Base-by-base conservation (phyloP, 2,113 vertebrate genomes). In the Cacatua alba region DNA sequence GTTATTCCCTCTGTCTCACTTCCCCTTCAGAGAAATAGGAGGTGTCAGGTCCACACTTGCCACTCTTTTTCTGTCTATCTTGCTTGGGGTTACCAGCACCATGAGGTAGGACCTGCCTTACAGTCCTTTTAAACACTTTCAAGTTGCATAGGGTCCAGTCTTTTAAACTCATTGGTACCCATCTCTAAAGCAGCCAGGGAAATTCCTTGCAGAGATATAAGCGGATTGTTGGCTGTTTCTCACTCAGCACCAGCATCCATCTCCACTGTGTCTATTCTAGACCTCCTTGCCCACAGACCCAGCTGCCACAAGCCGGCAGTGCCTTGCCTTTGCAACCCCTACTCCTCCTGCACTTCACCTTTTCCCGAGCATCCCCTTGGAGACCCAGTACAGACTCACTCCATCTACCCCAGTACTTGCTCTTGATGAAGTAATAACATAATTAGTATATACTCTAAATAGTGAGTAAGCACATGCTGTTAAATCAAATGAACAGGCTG, bases 1-100 rank as follows among this genome's bases (percentile, higher is more conserved):
- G 28, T 92, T 90, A 80, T 49, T 86, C 69, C n/a, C 60, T 70
- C 44, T 53, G 41, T 65, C 64, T 94, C 85, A 83, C 71, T 96
- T 92, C 82, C 74, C 52, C 21, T 82, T 69, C 62, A 71, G 57
- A 6, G 11, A 76, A 82, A 65, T 7, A 37, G 33, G 52, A 76
- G 83, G 55, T 63, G 26, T 20, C 1, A 1, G 29, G 39, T 63
- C 74, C 46, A 35, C 35, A 17, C 31, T 81, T 46, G 41, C 17
- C 51, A 31, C 29, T 62, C 9, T 11, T 49, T 10, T 25, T 43
- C 59, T 64, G 26, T 86, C 37, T 2, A 0, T 49, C 43, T 44
- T 72, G 20, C 29, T 57, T 48, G 60, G 24, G 31, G 14, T 70
- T 65, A 31, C 23, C 70, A 57, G n/a, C 29, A 60, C 70, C n/a